phyloP scores from a whole-genome alignment of 2,888 invertebrate genomes.

The Lochmaea crataegi region DNA sequence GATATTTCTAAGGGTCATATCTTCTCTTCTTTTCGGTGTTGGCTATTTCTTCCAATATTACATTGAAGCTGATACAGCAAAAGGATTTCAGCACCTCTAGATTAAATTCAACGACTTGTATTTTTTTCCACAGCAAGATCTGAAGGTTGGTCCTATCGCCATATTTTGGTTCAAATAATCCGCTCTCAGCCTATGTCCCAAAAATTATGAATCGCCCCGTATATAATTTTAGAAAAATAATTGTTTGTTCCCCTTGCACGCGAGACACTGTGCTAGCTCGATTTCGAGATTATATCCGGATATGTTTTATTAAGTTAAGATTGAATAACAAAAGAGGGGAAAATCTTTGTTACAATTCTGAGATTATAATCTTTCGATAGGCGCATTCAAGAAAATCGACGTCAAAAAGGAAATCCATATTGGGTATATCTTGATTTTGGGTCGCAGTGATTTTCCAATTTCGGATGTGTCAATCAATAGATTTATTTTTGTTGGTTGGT shows the following conservation, averaged over 20 bases:
- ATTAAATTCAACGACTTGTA: too few species aligned
- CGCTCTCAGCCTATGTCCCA: too few species aligned
- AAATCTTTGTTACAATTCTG: conserved; percentile 27
- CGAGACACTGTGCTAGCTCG: background rate
- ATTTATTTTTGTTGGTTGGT: background rate
- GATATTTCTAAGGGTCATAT: too few species aligned
- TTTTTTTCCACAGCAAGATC: too few species aligned
- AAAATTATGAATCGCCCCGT: too few species aligned
- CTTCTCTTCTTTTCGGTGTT: too few species aligned
- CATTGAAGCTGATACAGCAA: too few species aligned
- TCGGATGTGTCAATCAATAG: conserved; percentile 23
- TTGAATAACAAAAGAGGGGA: conserved; percentile 36
- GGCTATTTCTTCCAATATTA: too few species aligned
- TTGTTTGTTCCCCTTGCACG: background rate
- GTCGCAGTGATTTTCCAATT: conserved; percentile 22
- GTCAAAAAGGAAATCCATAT: conserved; percentile 20
- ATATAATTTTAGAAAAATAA: background rate
- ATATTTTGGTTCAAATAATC: too few species aligned
- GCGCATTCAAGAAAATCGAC: conserved; percentile 22
- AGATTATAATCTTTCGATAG: conserved; percentile 27
- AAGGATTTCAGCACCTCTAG: too few species aligned
- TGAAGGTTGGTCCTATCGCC: too few species aligned
- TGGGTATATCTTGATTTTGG: conserved; percentile 22
- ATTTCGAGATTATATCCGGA: conserved; percentile 35
- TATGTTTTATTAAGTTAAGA: conserved; percentile 36